These are phyloP conservation scores for Drosophila suzukii DNA, from an alignment of 1,140 invertebrate species.

Conservation along the genomic window DNA sequence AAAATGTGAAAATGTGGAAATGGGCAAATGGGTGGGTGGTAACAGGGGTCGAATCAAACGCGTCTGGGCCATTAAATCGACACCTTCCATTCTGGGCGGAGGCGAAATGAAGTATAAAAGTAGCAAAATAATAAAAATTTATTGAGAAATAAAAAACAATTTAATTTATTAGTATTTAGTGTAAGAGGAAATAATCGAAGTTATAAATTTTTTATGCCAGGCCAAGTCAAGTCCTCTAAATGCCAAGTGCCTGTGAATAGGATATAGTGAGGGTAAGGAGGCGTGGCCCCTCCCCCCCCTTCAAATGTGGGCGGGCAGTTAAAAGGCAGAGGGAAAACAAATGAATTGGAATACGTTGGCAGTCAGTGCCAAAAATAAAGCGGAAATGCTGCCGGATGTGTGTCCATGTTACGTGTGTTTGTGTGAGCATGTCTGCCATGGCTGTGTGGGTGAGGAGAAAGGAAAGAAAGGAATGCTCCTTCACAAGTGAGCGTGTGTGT, in stretches of 20 bases:
- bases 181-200: constrained; percentile 80
- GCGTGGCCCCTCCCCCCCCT: background rate
- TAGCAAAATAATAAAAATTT: constrained; percentile 83
- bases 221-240: constrained; percentile 32
- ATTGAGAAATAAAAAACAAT: constrained; percentile 84
- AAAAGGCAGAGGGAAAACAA: constrained; percentile 75
- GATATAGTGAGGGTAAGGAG: background rate
- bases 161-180: constrained; percentile 84
- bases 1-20: background rate
- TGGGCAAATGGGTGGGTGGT: background rate
- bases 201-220: constrained; percentile 80
- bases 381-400: constrained; percentile 71
- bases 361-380: constrained; percentile 71
- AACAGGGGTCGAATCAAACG: constrained; percentile 30
- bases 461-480: constrained; percentile 14
- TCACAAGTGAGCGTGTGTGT: too few species aligned
- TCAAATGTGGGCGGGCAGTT: constrained; percentile 38
- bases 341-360: constrained; percentile 79
- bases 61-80: constrained; percentile 77
- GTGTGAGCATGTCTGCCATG: background rate
- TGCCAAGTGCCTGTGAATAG: constrained; percentile 9
- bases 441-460: constrained; percentile 5
- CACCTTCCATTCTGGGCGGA: constrained; percentile 50
- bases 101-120: constrained; percentile 77
- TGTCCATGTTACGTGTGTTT: constrained; percentile 25